These are phyloP conservation scores for Holothuria leucospilota DNA, from an alignment of 53 echinoderm and acorn worm species.

Conservation along the genomic window DNA sequence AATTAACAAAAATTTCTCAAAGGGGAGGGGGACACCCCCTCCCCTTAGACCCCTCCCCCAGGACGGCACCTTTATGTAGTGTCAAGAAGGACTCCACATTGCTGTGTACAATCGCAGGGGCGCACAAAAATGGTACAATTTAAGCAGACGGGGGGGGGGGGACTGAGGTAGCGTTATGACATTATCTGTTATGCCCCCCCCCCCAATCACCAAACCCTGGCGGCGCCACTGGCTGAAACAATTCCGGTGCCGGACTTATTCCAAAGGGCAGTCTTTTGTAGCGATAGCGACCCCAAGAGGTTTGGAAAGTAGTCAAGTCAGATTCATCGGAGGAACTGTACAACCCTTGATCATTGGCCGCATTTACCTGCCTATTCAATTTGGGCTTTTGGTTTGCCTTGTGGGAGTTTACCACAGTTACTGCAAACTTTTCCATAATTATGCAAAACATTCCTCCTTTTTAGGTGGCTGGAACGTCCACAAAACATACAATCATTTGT, in stretches of 20 bases:
- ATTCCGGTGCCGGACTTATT: slow-evolving; percentile 10
- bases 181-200: too few species aligned
- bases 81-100: too few species aligned
- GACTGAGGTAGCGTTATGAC: too few species aligned
- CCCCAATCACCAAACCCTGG: too few species aligned
- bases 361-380: not conserved
- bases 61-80: too few species aligned
- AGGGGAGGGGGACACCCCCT: too few species aligned
- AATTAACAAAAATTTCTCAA: too few species aligned
- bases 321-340: slow-evolving; percentile 54
- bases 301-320: slow-evolving; percentile 62
- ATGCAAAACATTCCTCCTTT: slow-evolving; percentile 44
- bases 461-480: slow-evolving; percentile 3
- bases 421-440: slow-evolving; percentile 15
- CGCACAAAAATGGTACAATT: too few species aligned
- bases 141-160: too few species aligned
- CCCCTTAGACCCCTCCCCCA: too few species aligned
- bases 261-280: slow-evolving; percentile 23
- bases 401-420: not conserved
- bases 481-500: slow-evolving; percentile 41
- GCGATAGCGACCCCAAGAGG: slow-evolving; percentile 45
- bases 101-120: too few species aligned
- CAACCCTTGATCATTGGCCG: not conserved
- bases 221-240: too few species aligned
- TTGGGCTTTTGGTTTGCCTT: not conserved